Evolutionary conservation across 2,888 invertebrate species (phyloP), one percentile per base, ranked within the genome.

Genomic region (Athalia circularis): DNA sequence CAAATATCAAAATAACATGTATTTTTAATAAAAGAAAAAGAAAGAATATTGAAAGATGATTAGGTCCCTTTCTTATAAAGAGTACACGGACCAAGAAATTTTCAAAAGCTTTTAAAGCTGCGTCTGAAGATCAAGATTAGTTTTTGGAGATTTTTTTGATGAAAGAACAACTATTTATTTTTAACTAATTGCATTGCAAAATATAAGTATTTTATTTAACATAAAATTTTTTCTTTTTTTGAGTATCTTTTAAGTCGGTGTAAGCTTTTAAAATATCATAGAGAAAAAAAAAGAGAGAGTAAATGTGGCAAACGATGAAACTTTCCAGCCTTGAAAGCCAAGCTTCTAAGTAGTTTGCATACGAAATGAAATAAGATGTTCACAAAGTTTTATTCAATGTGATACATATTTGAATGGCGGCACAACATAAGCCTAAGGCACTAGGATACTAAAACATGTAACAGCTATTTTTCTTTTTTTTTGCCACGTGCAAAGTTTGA

Each of bases 11-110:
- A 81, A 74, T 81, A 80, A 80, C 77, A 79, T 80, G 83, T 84
- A 83, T 83, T 83, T 82, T 81, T 82, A 80, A 78, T 81, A 81
- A 79, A 79, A 81, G 65, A 76, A 77, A 29, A 47, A 77, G n/a
- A 72, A 78, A 61, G 47, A 72, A 72, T 29, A 9, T 3, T n/a
- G 9, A 61, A 61, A n/a, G 13, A 74, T 77, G 62, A 78, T 67
- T 77, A 79, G 79, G 79, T 81, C 82, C 79, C 80, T 62, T 81
- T 74, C 81, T 81, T 82, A 77, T 68, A 80, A 79, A 81, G 79
- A 81, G 80, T 78, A 81, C 80, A 72, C 79, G 84, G 84, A 84
- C 84, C 83, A 84, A 84, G 64, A 79, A 81, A 78, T 75, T 75
- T 48, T 75, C 75, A 64, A 80, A 80, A 70, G 74, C 74, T 78